Base-by-base conservation (phyloP, 2,888 invertebrate species). In the Euproctis similis region DNA sequence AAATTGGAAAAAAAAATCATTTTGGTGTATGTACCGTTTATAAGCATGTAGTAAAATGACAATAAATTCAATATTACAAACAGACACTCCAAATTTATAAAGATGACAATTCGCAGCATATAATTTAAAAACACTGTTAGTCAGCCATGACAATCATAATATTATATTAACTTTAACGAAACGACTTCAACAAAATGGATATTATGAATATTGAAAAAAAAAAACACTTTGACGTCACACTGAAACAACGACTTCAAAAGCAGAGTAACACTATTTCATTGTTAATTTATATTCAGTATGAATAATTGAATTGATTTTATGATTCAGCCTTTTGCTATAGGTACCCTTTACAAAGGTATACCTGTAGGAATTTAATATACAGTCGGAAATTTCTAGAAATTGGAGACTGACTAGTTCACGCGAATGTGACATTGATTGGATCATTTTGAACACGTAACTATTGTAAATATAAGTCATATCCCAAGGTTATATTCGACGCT, bases 251-350 rank as follows among this genome's bases (percentile, higher is more conserved):
- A 20, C 7, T 19, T 3, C 19, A 19, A 19, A 19, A 21, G 10
- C 10, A 72, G 72, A 60, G 67, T 64, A 58, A 58, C 37, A 51
- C 43, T 46, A 64, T 67, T 64, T 63, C 60, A 42, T 20, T 28
- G 37, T 67, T 62, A 61, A 59, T 63, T 61, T 53, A 61, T 57
- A 57, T 54, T 42, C 33, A 30, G 40, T 44, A 43, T 52, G 50
- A 45, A 36, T 46, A 44, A 47, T 46, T 30, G 35, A 45, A 45
- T 30, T 28, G 32, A 38, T 31, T 33, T 28, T 42, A 53, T 72
- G 69, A 73, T 62, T 70, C 65, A 66, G 46, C 47, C 33, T 43
- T 57, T n/a, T n/a, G n/a, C n/a, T n/a, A n/a, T n/a, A n/a, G n/a
- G n/a, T n/a, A n/a, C n/a, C n/a, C n/a, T n/a, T n/a, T n/a, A n/a